Evolutionary conservation across 2,888 invertebrate species (phyloP), one percentile per base, ranked within the genome.

Genomic region (Vannuccia rotundouncinata): DNA sequence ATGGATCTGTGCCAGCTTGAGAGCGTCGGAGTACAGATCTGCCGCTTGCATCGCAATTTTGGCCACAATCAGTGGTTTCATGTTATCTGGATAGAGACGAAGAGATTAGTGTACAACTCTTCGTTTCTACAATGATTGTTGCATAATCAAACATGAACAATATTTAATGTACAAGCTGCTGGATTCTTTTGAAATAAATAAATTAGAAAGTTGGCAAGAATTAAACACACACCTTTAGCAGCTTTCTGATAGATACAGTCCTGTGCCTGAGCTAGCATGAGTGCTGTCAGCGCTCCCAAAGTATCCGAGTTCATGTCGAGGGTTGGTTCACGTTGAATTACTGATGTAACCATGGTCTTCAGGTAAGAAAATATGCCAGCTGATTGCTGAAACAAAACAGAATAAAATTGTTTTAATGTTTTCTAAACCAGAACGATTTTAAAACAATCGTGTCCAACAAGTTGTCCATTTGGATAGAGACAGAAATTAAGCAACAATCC

Each of bases 231-330:
- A 89, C 89, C 89, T 83, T 86, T 86, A 27, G 87, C 86, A 66
- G 97, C 96, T 90, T 99, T 99, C 86, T 93, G 91, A 76, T 95
- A 94, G 88, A 98, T 94, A 83, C 95, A 93, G 90, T 99, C 99
- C 89, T 99, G 99, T 5, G 95, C 98, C 89, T 99, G 98, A 22
- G 99, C 97, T 75, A 98, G 89, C 95, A 97, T 96, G 77, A 99
- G 84, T 76, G 92, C 91, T 79, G 93, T 91, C 29, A 99, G 90
- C 45, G 95, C 94, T 81, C 91, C 91, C 79, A 99, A 90, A 28
- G 95, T 93, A 85, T 99, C 98, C 1, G 95, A 94, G 87, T 92
- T 92, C 84, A 99, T 91, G 90, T 99, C 99, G 1, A 95, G 94
- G 0, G 99, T 98, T 29, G 96, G 94, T 86, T 98, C 97, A 87